These are phyloP conservation scores for Galemys pyrenaicus DNA, from an alignment of 2,113 vertebrate genomes.

Conservation along the genomic window DNA sequence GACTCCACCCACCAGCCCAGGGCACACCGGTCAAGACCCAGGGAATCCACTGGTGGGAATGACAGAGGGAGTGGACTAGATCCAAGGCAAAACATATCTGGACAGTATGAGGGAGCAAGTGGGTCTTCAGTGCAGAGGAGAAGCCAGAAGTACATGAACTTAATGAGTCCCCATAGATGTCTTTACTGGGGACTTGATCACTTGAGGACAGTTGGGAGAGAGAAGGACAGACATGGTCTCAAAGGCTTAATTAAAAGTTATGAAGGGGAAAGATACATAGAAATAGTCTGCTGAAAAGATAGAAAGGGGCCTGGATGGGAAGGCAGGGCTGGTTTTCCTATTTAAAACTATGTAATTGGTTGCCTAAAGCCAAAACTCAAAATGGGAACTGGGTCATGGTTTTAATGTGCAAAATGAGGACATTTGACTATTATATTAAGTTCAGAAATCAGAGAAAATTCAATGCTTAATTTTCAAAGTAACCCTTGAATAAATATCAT, in stretches of 20 bases:
- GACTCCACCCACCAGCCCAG: not conserved
- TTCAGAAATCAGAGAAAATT: not conserved
- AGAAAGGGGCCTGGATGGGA: not conserved
- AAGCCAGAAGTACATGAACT: conserved; percentile 29
- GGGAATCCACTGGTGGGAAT: not conserved
- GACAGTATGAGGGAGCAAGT: conserved; percentile 13
- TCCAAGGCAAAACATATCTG: not conserved
- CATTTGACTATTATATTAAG: not conserved
- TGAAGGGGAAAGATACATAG: conserved; percentile 61
- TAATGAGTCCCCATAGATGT: conserved; percentile 36
- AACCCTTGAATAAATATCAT: not conserved
- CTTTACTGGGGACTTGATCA: conserved; percentile 61
- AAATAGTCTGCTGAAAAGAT: not conserved
- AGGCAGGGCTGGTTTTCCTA: not conserved
- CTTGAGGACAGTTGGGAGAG: not conserved
- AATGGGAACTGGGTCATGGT: not conserved
- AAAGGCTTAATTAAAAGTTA: conserved; percentile 64
- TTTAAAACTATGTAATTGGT: not conserved
- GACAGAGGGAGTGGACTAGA: not conserved
- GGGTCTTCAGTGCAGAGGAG: not conserved
- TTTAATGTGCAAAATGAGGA: not conserved
- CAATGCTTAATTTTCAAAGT: conserved; percentile 10
- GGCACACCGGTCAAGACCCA: not conserved
- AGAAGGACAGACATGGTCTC: conserved; percentile 15
- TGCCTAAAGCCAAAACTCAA: conserved; percentile 41